Percentiles rank a stretch among this genome's conserved stretches.
phyloP scores from a whole-genome alignment of 2,113 vertebrate genomes.

The Shinisaurus crocodilurus region DNA sequence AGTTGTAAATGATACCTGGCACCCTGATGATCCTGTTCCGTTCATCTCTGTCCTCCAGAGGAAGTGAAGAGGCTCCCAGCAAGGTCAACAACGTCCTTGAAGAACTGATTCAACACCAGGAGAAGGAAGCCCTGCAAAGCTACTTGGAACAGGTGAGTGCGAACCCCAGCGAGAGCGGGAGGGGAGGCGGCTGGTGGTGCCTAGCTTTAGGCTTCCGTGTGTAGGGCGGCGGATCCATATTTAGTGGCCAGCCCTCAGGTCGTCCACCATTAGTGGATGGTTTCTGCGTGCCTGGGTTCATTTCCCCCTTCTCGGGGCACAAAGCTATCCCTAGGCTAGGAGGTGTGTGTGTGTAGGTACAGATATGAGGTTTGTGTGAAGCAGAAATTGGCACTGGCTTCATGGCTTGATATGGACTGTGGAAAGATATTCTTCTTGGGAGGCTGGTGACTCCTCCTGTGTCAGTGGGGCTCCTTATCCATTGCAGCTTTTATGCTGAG shows the following conservation, averaged over 20 bases:
- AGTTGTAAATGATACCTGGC: no score
- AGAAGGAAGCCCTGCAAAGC: constrained; percentile 41
- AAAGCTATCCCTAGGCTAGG: background rate
- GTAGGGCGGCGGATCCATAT: background rate
- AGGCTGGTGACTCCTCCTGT: no score
- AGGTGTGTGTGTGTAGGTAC: background rate
- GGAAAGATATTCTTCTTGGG: no score
- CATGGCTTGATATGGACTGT: no score
- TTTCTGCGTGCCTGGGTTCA: background rate
- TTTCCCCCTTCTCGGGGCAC: background rate
- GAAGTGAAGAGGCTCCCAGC: constrained; percentile 48
- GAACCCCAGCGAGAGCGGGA: background rate
- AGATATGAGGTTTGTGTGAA: background rate
- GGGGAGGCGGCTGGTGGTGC: no score
- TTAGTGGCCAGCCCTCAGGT: background rate
- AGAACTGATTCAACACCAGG: constrained; percentile 64
- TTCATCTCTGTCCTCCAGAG: constrained; percentile 37
- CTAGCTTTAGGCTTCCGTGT: background rate
- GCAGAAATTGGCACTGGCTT: background rate
- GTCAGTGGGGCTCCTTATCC: no score
- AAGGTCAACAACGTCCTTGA: constrained; percentile 66
- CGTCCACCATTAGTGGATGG: background rate
- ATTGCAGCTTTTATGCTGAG: no score
- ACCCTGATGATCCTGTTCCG: rapidly evolving
- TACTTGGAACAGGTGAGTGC: constrained; percentile 69